These are phyloP conservation scores for Entomobrya multifasciata DNA, from an alignment of 2,888 invertebrate genomes.

Conservation along the genomic window DNA sequence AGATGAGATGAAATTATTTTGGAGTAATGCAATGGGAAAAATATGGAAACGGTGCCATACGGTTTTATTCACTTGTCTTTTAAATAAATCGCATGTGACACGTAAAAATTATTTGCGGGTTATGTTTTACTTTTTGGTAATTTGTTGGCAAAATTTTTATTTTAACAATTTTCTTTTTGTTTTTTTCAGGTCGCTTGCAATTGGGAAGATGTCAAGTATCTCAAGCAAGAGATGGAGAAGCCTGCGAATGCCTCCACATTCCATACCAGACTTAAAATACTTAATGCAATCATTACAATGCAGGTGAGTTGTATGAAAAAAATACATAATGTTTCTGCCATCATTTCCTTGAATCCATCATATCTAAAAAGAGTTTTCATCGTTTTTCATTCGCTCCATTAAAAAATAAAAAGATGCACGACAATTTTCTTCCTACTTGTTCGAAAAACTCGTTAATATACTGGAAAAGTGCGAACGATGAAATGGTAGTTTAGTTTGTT, in stretches of 20 bases:
- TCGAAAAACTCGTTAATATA: no score
- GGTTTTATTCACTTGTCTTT: slow-evolving; percentile 2
- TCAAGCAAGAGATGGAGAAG: slow-evolving; percentile 97
- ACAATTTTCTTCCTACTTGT: not conserved
- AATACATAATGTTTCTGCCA: not conserved
- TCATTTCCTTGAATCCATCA: not conserved
- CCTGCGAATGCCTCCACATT: slow-evolving; percentile 92
- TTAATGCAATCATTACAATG: slow-evolving; percentile 96
- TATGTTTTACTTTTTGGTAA: slow-evolving; percentile 1
- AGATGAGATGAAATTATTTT: not conserved
- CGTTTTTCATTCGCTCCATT: not conserved
- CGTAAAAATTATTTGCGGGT: not conserved
- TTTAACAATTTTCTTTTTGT: not conserved
- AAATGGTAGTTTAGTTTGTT: not conserved
- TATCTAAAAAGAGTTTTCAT: not conserved
- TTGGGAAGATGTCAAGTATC: slow-evolving; percentile 96
- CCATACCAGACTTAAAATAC: slow-evolving; percentile 94
- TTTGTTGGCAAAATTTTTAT: no score
- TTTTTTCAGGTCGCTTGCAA: slow-evolving; percentile 91
- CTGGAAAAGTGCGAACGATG: not conserved
- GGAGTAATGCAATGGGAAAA: not conserved
- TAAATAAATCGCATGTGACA: slow-evolving; percentile 34
- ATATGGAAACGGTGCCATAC: not conserved
- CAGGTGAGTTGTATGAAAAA: slow-evolving; percentile 82
- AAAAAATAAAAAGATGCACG: not conserved